phyloP scores from a whole-genome alignment of 2,888 invertebrate species.

The Sycophila texana region DNA sequence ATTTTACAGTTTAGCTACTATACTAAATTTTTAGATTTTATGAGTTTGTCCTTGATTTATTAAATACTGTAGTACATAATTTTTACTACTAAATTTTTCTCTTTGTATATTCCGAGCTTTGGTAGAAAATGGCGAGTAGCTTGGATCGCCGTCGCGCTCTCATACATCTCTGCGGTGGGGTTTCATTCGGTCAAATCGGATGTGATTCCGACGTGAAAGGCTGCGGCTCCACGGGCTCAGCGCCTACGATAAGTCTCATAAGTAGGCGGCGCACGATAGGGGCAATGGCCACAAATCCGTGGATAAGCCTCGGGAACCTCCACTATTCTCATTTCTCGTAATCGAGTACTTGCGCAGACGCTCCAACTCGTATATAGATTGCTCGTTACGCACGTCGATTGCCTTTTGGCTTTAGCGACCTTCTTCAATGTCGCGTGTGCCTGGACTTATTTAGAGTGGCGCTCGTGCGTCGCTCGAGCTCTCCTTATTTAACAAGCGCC shows the following conservation, averaged over 20 bases:
- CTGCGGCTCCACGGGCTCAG: constrained; percentile 35
- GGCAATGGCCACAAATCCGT: constrained; percentile 70
- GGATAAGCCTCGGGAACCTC: constrained; percentile 70
- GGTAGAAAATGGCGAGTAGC: too few relatives aligned
- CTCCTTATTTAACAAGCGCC: constrained; percentile 18
- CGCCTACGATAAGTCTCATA: constrained; percentile 70
- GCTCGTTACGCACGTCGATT: constrained; percentile 63
- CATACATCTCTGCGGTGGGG: neutral
- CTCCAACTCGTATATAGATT: constrained; percentile 68
- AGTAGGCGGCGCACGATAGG: constrained; percentile 73
- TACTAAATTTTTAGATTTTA: too few relatives aligned
- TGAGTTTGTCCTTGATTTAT: too few relatives aligned
- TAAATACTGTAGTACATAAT: neutral
- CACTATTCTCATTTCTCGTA: neutral
- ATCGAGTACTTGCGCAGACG: too few relatives aligned
- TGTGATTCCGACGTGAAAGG: constrained; percentile 55
- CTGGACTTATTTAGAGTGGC: constrained; percentile 21
- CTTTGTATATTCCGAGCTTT: neutral
- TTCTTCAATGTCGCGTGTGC: constrained; percentile 32
- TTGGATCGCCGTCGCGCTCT: too few relatives aligned
- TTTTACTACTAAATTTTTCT: neutral
- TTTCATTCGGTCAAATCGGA: constrained; percentile 46
- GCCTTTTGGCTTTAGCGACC: constrained; percentile 49
- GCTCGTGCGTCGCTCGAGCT: constrained; percentile 1
- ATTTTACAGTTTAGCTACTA: too few relatives aligned